Percentiles rank a stretch among this genome's conserved stretches.
Evolutionary conservation across 2,888 invertebrate genomes (phyloP).

Genomic region (Chydorus sphaericus): DNA sequence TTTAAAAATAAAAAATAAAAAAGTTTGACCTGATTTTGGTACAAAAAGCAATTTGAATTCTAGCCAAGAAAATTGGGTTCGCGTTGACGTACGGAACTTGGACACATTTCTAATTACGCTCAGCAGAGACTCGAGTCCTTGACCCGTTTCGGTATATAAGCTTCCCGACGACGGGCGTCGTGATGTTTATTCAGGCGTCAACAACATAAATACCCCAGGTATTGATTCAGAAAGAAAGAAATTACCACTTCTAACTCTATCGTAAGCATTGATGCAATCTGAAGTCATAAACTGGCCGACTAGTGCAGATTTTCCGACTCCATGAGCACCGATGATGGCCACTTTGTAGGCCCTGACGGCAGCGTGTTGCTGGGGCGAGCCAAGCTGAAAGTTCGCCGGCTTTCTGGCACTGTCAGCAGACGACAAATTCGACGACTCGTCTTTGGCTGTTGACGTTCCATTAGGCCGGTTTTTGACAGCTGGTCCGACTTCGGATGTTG

Average conservation of each 20-base stretch:
- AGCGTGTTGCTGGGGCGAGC: slow-evolving; percentile 11
- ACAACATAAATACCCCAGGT: too few relatives aligned
- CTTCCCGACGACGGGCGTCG: background rate
- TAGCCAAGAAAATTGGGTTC: slow-evolving; percentile 3
- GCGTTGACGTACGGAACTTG: too few relatives aligned
- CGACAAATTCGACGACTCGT: slow-evolving; percentile 21
- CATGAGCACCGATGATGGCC: slow-evolving; percentile 60
- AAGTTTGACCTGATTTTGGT: slow-evolving; percentile 3
- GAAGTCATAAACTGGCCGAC: slow-evolving; percentile 79
- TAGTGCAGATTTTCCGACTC: slow-evolving; percentile 71
- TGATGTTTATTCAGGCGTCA: background rate
- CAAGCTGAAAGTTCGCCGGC: slow-evolving; percentile 15
- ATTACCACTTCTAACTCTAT: slow-evolving; percentile 58
- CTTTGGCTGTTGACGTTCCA: slow-evolving; percentile 1
- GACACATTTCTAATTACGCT: background rate
- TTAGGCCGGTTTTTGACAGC: slow-evolving; percentile 20
- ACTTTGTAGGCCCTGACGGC: slow-evolving; percentile 44
- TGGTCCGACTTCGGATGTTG: slow-evolving; percentile 20
- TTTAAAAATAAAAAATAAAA: slow-evolving; percentile 23
- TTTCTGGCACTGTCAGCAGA: slow-evolving; percentile 25
- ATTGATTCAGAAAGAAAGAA: too few relatives aligned
- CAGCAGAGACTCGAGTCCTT: background rate
- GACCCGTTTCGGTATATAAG: too few relatives aligned
- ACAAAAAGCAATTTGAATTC: background rate
- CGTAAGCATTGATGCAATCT: slow-evolving; percentile 86